Percentiles rank a stretch among this genome's conserved stretches.
phyloP scores from a whole-genome alignment of 2,797 vertebrate genomes.

The Euthynnus affinis region DNA sequence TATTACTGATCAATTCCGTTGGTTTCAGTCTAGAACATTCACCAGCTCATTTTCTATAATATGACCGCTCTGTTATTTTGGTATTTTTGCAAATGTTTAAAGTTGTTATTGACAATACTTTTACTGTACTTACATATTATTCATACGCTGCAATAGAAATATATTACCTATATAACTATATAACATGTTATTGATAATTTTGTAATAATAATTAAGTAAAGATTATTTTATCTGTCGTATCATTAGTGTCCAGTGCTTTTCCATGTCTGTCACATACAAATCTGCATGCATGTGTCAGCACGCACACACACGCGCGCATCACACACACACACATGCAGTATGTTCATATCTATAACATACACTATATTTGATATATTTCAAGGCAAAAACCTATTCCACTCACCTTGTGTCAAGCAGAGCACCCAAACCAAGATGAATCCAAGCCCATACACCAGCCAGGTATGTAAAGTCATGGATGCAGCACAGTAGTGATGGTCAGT shows the following conservation, averaged over 20 bases:
- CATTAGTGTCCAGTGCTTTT: constrained; percentile 11
- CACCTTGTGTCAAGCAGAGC: constrained; percentile 82
- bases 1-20: constrained; percentile 9
- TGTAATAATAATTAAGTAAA: constrained; percentile 15
- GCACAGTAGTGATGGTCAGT: constrained; percentile 70
- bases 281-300: not conserved
- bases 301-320: not conserved
- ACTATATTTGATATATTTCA: not conserved
- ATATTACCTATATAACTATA: not conserved
- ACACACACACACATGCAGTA: not conserved
- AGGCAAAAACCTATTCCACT: constrained; percentile 52
- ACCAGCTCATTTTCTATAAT: not conserved
- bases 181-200: constrained; percentile 18
- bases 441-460: constrained; percentile 82
- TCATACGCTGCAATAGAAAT: not conserved
- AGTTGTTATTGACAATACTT: not conserved
- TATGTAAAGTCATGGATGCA: constrained; percentile 87
- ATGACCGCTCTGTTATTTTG: constrained; percentile 3
- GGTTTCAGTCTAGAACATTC: constrained; percentile 7
- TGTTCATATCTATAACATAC: constrained; percentile 1
- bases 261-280: constrained; percentile 8
- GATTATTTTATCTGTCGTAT: constrained; percentile 26
- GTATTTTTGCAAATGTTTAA: constrained; percentile 9
- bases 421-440: constrained; percentile 82
- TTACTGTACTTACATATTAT: not conserved